Conservation (phyloP, 2,797 vertebrate genomes). For the Hipposideros larvatus region DNA sequence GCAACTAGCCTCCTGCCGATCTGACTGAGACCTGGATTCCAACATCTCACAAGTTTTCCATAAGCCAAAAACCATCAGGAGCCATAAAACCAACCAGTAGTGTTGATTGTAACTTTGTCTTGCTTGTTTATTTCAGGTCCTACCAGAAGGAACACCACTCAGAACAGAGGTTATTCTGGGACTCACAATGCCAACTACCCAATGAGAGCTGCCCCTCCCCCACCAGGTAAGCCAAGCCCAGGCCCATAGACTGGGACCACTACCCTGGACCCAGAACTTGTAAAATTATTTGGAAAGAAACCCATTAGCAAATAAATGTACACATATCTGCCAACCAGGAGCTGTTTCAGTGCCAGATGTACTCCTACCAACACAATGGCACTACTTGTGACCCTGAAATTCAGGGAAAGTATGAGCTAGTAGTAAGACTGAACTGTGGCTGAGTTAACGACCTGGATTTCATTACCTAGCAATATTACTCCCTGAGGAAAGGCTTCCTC, state of each 20-base stretch:
- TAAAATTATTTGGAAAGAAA: not conserved
- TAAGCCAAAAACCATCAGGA: not conserved
- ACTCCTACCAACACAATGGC: rapidly evolving
- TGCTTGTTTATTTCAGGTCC: slow-evolving; percentile 91
- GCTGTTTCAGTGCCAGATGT: not conserved
- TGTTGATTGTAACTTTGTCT: not conserved
- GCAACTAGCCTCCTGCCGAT: not conserved
- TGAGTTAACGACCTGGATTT: not conserved
- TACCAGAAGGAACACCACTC: slow-evolving; percentile 90
- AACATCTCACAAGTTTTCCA: not conserved
- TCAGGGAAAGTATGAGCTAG: not conserved
- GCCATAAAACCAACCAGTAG: not conserved
- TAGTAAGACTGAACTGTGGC: not conserved
- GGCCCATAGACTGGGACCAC: rapidly evolving
- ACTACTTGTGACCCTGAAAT: not conserved
- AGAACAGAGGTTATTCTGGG: slow-evolving; percentile 86
- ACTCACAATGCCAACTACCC: slow-evolving; percentile 92
- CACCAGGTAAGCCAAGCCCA: slow-evolving; percentile 91
- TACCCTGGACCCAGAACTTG: not conserved
- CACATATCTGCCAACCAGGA: not conserved
- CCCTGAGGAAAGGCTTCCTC: not conserved
- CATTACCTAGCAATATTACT: not conserved
- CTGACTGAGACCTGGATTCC: not conserved
- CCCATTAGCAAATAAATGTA: not conserved
- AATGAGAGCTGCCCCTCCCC: slow-evolving; percentile 94